Percentiles rank a stretch among this genome's conserved stretches.
phyloP scores from a whole-genome alignment of 1,140 invertebrate species.

The Lepidurus apus region DNA sequence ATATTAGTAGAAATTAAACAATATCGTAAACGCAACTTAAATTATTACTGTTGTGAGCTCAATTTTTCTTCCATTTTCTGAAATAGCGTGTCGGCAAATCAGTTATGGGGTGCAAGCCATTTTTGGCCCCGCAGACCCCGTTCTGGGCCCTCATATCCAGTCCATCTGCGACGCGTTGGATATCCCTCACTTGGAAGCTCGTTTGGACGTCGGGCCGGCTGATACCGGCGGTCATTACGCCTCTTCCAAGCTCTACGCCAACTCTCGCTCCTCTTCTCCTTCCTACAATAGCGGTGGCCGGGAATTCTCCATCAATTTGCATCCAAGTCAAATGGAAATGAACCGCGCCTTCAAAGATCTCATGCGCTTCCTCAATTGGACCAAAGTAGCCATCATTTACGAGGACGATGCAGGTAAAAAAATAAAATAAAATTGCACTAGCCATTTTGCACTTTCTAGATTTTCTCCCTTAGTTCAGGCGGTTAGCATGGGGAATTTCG shows the following conservation, averaged over 20 bases:
- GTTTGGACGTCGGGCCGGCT: conserved; percentile 56
- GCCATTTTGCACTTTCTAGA: not conserved
- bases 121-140: conserved; percentile 78
- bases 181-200: conserved; percentile 78
- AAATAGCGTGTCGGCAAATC: conserved; percentile 78
- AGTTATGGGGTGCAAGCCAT: conserved; percentile 78
- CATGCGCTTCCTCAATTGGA: conserved; percentile 86
- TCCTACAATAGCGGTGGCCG: conserved; percentile 47
- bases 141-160: conserved; percentile 76
- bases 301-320: conserved; percentile 82
- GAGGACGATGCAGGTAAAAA: conserved; percentile 74
- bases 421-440: not conserved
- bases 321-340: conserved; percentile 75
- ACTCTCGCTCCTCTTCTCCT: conserved; percentile 24
- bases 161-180: conserved; percentile 81
- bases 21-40: too few relatives aligned
- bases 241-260: not conserved
- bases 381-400: conserved; percentile 85
- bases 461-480: not conserved
- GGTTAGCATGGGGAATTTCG: too few relatives aligned
- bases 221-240: conserved; percentile 1
- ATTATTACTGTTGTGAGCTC: conserved; percentile 35
- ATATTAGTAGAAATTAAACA: too few relatives aligned
- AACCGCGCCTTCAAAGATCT: conserved; percentile 80
- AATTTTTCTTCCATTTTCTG: conserved; percentile 37